Base-by-base conservation (phyloP, 2,113 vertebrate genomes). In the Nematolebias whitei region DNA sequence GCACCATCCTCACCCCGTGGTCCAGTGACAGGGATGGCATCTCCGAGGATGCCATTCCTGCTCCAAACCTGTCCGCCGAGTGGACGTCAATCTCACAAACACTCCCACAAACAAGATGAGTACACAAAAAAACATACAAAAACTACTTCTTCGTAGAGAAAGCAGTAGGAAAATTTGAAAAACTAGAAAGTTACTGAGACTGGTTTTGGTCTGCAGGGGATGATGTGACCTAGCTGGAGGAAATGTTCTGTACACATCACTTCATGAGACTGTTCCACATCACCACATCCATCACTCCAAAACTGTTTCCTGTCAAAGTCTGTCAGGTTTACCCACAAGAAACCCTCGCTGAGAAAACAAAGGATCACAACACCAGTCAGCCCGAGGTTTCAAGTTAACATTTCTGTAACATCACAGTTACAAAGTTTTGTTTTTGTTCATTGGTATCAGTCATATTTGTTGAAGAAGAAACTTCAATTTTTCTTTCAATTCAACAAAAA, bases 231-330 rank as follows among this genome's bases (percentile, higher is more conserved):
- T 87, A 67, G 84, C 82, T 87, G 73, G 55, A 86, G 77, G 75
- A 91, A 83, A 83, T 55, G n/a, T n/a, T n/a, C n/a, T n/a, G n/a
- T n/a, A 77, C 69, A 85, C 86, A 85, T 87, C 76, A 79, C 83
- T 87, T 86, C 74, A 80, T 88, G 75, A 79, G 79, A 86, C 81
- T 85, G 88, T 86, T 89, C 79, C 84, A 87, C 72, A 76, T 86
- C 69, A 56, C 83, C 62, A 61, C 74, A 83, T 80, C 76, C 80
- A 77, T 77, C 84, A 78, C 73, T 81, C 63, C 40, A 8, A 87
- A 88, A 84, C 78, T 79, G 80, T 73, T 86, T 87, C 84, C 74
- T 82, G 85, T 90, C 86, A 76, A 57, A 56, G 76, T 39, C 44
- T 54, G 76, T 84, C 87, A 16, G 82, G 83, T 78, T 54, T 76